These are phyloP conservation scores for Anoplophora glabripennis DNA, from an alignment of 1,140 invertebrate genomes.

Conservation along the genomic window DNA sequence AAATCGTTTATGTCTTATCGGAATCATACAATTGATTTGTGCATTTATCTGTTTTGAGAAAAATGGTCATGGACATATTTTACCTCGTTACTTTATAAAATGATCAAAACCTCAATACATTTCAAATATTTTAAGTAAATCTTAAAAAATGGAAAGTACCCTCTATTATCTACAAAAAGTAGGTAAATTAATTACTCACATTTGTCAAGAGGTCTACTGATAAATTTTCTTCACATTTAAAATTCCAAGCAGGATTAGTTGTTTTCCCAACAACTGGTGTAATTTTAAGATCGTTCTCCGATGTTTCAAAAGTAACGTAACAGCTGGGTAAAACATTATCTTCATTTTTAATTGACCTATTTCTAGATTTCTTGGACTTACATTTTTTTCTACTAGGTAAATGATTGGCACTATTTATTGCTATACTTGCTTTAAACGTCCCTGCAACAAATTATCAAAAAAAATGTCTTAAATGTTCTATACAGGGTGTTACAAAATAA, in stretches of 20 bases:
- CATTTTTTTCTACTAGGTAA: slow-evolving; percentile 53
- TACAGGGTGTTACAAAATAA: too few relatives aligned
- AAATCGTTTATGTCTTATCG: too few relatives aligned
- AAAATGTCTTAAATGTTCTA: too few relatives aligned
- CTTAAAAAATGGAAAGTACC: too few relatives aligned
- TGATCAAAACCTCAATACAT: too few relatives aligned
- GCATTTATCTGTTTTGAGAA: too few relatives aligned
- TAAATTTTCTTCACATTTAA: slow-evolving; percentile 54
- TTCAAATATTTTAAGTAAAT: too few relatives aligned
- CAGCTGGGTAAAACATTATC: slow-evolving; percentile 52
- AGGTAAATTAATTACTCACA: slow-evolving; percentile 46
- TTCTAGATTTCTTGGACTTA: slow-evolving; percentile 36
- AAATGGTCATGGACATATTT: too few relatives aligned
- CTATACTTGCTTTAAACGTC: slow-evolving; percentile 51
- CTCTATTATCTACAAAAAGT: too few relatives aligned
- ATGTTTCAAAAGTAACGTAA: slow-evolving; percentile 59
- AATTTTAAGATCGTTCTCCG: slow-evolving; percentile 44
- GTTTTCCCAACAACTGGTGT: slow-evolving; percentile 54
- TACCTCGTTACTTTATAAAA: too few relatives aligned
- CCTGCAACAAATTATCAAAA: background rate
- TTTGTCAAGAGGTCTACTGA: slow-evolving; percentile 55
- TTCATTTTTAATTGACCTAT: slow-evolving; percentile 30
- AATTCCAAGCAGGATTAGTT: slow-evolving; percentile 58
- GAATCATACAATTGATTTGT: too few relatives aligned
- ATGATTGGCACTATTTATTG: slow-evolving; percentile 57